These are phyloP conservation scores for Scyliorhinus canicula DNA, from an alignment of 2,797 vertebrate genomes.

Conservation along the genomic window DNA sequence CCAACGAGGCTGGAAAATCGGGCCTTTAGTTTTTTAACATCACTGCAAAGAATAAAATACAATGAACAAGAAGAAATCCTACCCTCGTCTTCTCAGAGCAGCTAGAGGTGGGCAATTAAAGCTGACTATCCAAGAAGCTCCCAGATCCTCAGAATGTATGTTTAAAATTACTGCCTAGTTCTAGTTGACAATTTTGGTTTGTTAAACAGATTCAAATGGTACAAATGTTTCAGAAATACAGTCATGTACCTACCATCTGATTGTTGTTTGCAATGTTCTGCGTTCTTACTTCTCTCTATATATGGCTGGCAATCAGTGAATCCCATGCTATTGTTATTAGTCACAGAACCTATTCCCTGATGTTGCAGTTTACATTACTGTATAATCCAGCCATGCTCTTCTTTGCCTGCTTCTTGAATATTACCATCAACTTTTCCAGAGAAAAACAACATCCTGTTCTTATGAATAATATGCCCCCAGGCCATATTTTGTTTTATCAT, in stretches of 20 bases:
- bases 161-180: not conserved
- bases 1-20: too few relatives aligned
- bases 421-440: not conserved
- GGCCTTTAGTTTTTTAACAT: not conserved
- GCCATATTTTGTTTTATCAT: not conserved
- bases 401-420: not conserved
- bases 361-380: not conserved
- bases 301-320: not conserved
- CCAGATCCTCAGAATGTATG: not conserved
- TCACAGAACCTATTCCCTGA: not conserved
- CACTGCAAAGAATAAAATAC: not conserved
- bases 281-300: not conserved
- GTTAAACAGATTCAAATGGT: not conserved
- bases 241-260: not conserved
- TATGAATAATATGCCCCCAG: not conserved
- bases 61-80: not conserved
- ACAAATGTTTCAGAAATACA: not conserved
- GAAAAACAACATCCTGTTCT: not conserved
- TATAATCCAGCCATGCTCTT: not conserved
- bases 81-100: not conserved
- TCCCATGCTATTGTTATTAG: not conserved
- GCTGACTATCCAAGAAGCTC: not conserved
- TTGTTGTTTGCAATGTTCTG: not conserved
- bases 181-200: not conserved
- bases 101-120: too few relatives aligned